Conservation (phyloP, 2,113 vertebrate species). For the Paracyprichromis sp. region DNA sequence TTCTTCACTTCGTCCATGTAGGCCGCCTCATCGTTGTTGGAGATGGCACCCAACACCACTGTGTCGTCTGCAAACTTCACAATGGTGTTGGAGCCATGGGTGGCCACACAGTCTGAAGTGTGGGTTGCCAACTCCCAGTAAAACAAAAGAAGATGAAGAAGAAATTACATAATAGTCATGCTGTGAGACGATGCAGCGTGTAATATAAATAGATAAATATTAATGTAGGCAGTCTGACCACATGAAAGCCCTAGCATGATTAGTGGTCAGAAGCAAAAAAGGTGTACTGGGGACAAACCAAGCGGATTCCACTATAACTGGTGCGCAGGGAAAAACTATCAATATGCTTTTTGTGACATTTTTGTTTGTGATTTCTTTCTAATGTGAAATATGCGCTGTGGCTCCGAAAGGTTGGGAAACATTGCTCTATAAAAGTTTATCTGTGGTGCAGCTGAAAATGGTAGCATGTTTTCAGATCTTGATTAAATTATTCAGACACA, state of each 20-base stretch:
- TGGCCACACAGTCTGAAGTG: neutral
- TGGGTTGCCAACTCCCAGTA: neutral
- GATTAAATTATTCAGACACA: neutral
- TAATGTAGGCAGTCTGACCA: neutral
- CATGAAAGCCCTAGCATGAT: neutral
- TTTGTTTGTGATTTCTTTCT: rapidly evolving
- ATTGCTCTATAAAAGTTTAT: neutral
- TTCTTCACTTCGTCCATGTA: rapidly evolving
- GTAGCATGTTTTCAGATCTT: neutral
- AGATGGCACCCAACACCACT: neutral
- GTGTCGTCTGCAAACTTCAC: rapidly evolving
- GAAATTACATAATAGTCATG: neutral
- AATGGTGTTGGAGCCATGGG: neutral
- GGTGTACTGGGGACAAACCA: neutral
- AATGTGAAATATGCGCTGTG: neutral
- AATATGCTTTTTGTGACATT: neutral
- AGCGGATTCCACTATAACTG: rapidly evolving
- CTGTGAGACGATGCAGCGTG: rapidly evolving
- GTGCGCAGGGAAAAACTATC: rapidly evolving
- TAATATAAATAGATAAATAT: neutral
- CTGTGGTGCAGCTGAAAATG: neutral
- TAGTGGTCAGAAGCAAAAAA: neutral
- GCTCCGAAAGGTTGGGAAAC: neutral
- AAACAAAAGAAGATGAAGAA: neutral
- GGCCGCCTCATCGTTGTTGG: neutral